Evolutionary conservation across 2,797 vertebrate species (phyloP).

Genomic region (Scleropages formosus): DNA sequence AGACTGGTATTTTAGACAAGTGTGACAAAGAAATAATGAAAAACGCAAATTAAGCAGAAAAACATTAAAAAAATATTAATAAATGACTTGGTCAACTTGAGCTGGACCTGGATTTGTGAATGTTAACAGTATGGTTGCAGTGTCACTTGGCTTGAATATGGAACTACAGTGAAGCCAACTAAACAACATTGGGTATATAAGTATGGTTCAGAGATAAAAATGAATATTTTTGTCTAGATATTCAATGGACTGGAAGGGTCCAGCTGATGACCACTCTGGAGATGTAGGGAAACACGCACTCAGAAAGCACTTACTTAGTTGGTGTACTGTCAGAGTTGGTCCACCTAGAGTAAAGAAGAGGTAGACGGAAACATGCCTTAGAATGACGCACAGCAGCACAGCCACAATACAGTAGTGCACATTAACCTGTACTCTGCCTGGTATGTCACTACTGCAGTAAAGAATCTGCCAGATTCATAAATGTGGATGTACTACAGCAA

Average conservation of each 20-base stretch:
- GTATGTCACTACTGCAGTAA: background rate
- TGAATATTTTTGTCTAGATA: no score
- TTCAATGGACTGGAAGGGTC: background rate
- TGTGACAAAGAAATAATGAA: no score
- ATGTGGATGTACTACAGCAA: background rate
- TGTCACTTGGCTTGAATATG: no score
- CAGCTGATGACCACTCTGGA: background rate
- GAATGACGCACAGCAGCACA: constrained; percentile 43
- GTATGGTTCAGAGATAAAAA: no score
- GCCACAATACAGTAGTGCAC: background rate
- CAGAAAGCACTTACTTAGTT: constrained; percentile 78
- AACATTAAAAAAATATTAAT: no score
- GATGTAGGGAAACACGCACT: background rate
- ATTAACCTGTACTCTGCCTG: background rate
- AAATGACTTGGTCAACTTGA: no score
- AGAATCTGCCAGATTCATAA: background rate
- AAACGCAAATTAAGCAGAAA: no score
- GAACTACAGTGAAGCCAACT: no score
- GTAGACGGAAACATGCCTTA: constrained; percentile 51
- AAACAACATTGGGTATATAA: no score
- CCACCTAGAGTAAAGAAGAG: constrained; percentile 76
- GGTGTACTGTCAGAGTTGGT: constrained; percentile 79
- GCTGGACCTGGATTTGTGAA: no score
- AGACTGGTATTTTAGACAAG: background rate
- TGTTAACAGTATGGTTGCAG: no score